phyloP scores from a whole-genome alignment of 1,140 invertebrate species.

The Leptinotarsa defecta region DNA sequence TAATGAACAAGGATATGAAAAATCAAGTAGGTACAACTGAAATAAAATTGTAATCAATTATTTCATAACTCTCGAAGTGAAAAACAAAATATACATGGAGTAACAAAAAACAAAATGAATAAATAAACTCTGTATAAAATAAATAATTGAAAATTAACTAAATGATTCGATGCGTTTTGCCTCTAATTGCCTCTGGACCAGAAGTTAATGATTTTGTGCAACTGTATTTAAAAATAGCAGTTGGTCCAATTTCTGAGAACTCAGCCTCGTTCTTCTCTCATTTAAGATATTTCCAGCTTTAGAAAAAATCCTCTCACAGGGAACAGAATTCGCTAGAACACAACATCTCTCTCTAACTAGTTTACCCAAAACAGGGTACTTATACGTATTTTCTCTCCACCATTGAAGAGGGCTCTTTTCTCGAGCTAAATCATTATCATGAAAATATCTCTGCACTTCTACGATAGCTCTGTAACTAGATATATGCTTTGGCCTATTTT shows the following conservation, averaged over 20 bases:
- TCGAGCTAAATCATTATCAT: not conserved
- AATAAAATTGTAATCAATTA: too few relatives aligned
- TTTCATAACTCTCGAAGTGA: too few relatives aligned
- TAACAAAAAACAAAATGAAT: too few relatives aligned
- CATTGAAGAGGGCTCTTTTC: not conserved
- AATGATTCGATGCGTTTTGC: too few relatives aligned
- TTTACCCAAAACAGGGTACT: not conserved
- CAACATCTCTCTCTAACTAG: constrained; percentile 5
- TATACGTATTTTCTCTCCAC: constrained; percentile 7
- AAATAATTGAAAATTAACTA: too few relatives aligned
- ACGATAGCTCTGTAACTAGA: constrained; percentile 17
- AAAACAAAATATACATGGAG: too few relatives aligned
- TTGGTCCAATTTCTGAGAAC: constrained; percentile 1
- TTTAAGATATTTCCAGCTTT: constrained; percentile 10
- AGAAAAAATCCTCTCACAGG: constrained; percentile 12
- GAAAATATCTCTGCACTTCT: constrained; percentile 16
- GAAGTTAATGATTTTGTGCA: too few relatives aligned
- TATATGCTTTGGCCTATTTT: not conserved
- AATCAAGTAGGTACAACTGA: too few relatives aligned
- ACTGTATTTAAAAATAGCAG: constrained; percentile 12
- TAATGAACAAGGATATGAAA: too few relatives aligned
- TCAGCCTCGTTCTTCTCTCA: not conserved
- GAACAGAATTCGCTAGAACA: constrained; percentile 1
- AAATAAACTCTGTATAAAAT: too few relatives aligned
- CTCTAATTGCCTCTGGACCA: too few relatives aligned